Evolutionary conservation across 2,113 vertebrate genomes (phyloP).

Genomic region (Tragelaphus scriptus): DNA sequence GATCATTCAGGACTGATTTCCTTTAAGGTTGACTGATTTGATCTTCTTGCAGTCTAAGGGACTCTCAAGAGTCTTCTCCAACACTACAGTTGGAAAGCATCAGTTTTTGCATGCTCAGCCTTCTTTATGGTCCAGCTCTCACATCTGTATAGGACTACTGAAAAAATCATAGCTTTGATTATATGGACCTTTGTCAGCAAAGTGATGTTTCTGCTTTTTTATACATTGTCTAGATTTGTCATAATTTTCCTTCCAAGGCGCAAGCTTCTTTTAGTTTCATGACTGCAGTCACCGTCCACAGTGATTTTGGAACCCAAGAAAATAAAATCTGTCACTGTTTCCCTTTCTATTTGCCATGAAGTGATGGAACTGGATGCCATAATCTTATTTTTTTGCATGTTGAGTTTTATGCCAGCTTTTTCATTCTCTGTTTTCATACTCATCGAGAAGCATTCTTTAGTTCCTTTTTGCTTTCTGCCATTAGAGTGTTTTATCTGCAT

Average conservation of each 20-base stretch:
- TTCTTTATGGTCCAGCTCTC: neutral
- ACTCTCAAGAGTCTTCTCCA: neutral
- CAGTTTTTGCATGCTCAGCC: neutral
- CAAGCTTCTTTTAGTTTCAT: neutral
- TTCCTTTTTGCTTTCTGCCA: neutral
- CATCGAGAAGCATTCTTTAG: neutral
- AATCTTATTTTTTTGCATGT: neutral
- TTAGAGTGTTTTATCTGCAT: neutral
- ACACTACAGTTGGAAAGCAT: neutral
- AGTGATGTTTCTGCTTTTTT: neutral
- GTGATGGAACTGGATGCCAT: neutral
- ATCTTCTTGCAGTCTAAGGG: neutral
- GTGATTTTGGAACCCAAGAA: neutral
- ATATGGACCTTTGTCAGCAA: neutral
- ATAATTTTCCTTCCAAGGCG: neutral
- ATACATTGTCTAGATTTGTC: accelerated
- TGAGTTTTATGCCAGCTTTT: neutral
- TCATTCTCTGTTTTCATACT: neutral
- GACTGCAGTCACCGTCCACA: neutral
- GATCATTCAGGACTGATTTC: neutral
- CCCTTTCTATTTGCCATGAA: neutral
- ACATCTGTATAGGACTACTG: neutral
- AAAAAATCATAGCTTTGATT: neutral
- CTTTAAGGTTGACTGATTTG: neutral
- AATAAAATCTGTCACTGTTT: neutral